Evolutionary conservation across 2,797 vertebrate species (phyloP).

Genomic region (Xerus rutilus): DNA sequence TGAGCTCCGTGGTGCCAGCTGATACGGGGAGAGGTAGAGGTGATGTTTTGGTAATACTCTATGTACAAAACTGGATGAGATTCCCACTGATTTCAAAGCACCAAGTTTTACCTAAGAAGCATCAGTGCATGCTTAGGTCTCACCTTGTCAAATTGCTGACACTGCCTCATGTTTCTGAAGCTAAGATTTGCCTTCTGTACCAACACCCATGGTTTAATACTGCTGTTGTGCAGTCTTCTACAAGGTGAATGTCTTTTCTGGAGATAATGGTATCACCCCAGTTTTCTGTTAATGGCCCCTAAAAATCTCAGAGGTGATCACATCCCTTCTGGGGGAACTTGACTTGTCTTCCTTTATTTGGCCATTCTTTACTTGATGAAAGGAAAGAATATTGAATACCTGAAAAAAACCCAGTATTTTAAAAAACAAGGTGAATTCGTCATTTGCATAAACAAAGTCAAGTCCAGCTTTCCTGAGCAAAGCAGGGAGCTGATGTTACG

Average conservation of each 20-base stretch:
- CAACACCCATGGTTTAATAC: neutral
- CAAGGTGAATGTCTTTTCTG: too few relatives aligned
- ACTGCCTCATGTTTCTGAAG: fast-evolving
- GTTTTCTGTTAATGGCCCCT: neutral
- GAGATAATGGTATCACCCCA: neutral
- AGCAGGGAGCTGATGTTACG: neutral
- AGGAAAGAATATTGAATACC: neutral
- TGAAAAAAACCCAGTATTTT: too few relatives aligned
- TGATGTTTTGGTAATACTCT: fast-evolving
- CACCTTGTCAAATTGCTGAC: too few relatives aligned
- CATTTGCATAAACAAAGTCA: neutral
- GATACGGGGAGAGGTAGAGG: fast-evolving
- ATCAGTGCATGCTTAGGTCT: neutral
- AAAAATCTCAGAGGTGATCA: neutral
- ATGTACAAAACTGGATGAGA: neutral
- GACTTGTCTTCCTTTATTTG: too few relatives aligned
- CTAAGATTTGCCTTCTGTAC: too few relatives aligned
- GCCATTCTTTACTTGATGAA: neutral
- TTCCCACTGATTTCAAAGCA: fast-evolving
- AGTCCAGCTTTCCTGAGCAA: neutral
- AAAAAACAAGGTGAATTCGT: neutral
- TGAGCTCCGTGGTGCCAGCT: neutral
- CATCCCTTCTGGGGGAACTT: neutral
- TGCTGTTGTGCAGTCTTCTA: too few relatives aligned
- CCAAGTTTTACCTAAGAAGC: too few relatives aligned